Evolutionary conservation across 2,113 vertebrate genomes (phyloP).

Genomic region (Hippopotamus amphibius): DNA sequence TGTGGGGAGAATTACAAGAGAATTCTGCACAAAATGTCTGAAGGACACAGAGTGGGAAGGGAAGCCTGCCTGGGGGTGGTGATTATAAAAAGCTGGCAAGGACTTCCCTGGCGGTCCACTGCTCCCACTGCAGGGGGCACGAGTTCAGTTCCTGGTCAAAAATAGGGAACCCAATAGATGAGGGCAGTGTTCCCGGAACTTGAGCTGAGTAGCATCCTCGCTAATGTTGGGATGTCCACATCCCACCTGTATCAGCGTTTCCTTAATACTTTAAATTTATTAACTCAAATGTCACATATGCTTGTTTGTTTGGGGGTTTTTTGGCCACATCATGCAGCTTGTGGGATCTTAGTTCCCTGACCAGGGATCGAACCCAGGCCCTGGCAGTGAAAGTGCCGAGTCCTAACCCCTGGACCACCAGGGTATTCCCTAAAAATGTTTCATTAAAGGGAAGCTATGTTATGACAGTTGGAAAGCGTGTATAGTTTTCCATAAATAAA

Average conservation of each 20-base stretch:
- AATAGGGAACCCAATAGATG: neutral
- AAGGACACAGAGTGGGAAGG: neutral
- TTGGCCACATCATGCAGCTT: too few relatives aligned
- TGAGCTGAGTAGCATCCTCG: neutral
- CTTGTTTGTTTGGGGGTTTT: too few relatives aligned
- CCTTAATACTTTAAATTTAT: neutral
- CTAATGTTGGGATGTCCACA: neutral
- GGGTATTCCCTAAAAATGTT: neutral
- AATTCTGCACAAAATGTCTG: neutral
- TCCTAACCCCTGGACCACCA: too few relatives aligned
- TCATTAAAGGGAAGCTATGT: neutral
- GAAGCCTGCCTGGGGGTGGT: neutral
- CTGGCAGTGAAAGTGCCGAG: too few relatives aligned
- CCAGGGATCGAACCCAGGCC: too few relatives aligned
- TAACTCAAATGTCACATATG: neutral
- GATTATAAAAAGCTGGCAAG: neutral
- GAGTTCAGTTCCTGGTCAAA: neutral
- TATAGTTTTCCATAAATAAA: neutral
- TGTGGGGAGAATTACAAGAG: neutral
- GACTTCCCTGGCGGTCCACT: too few relatives aligned
- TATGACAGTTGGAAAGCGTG: neutral
- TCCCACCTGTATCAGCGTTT: neutral
- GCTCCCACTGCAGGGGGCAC: too few relatives aligned
- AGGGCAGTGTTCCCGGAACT: neutral
- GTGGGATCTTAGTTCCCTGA: too few relatives aligned